Evolutionary conservation across 2,888 invertebrate genomes (phyloP).

Genomic region (Dolichopus griseipennis): DNA sequence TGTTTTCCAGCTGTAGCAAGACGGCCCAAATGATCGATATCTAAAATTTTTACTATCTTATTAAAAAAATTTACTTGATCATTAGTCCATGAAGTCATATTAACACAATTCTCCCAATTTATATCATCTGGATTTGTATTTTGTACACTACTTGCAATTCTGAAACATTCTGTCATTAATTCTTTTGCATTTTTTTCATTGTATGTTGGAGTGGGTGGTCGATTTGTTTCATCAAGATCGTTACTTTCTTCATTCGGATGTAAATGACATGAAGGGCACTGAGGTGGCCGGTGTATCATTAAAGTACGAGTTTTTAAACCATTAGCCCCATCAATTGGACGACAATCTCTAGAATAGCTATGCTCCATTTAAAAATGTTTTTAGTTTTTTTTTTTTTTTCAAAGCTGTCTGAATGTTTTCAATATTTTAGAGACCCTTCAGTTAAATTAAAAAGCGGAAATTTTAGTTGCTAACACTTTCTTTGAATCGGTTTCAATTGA

Average conservation of each 20-base stretch:
- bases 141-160: conserved; percentile 53
- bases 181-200: conserved; percentile 52
- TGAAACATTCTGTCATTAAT: conserved; percentile 64
- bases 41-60: conserved; percentile 55
- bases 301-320: conserved; percentile 36
- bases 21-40: conserved; percentile 56
- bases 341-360: conserved; percentile 60
- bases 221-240: conserved; percentile 45
- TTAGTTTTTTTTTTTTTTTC: background rate
- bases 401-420: too few species aligned
- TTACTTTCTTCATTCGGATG: conserved; percentile 39
- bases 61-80: conserved; percentile 58
- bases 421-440: too few species aligned
- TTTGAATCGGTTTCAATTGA: background rate
- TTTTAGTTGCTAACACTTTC: background rate
- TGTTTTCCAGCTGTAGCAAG: conserved; percentile 50
- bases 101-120: conserved; percentile 62
- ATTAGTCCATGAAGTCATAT: conserved; percentile 55
- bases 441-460: background rate
- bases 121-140: conserved; percentile 47
- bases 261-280: conserved; percentile 40
- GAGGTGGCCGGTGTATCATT: conserved; percentile 38
- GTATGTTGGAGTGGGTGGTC: conserved; percentile 46
- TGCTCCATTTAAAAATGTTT: conserved; percentile 50
- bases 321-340: conserved; percentile 33